Base-by-base conservation (phyloP, 2,113 vertebrate genomes). In the Elaphurus davidianus region DNA sequence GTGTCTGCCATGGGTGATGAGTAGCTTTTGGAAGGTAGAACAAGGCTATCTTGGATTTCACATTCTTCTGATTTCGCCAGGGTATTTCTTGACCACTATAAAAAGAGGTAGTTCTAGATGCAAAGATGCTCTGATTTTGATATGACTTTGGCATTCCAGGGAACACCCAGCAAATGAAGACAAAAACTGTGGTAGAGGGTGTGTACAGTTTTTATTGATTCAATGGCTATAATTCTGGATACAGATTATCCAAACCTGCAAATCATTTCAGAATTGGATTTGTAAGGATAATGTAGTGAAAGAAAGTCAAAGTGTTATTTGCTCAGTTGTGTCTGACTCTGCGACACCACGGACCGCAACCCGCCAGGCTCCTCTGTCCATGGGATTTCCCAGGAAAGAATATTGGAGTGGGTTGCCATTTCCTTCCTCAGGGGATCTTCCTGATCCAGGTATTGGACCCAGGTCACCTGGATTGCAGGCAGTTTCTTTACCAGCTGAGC, bases 41-140 rank as follows among this genome's bases (percentile, higher is more conserved):
- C 7, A 21, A 55, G 78, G 78, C 36, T 93, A 54, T 85, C 54
- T 89, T 64, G 79, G 96, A 92, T 96, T 97, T 97, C 74, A 88
- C 55, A 98, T 97, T 98, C 97, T 78, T 95, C 7, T 78, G 85
- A 78, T 98, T 96, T 78, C 11, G 43, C 96, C 92, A 98, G 84
- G 50, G 97, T 90, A 89, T 98, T 97, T 98, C 85, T 45, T 87
- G 92, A 71, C 59, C 50, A 97, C 8, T 76, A 7, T 76, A 95
- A 81, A 97, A 45, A 52, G 62, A 90, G 47, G 59, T 96, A 40
- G 71, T 87, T 98, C 19, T 95, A 97, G 97, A 97, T 12, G 94
- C 84, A 78, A n/a, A 94, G 92, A 86, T 85, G 67, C 79, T 95
- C 94, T 3, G 40, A 95, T 91, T 97, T 97, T 97, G 59, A n/a